These are phyloP conservation scores for Dinomys branickii DNA, from an alignment of 2,113 vertebrate genomes.

Conservation along the genomic window DNA sequence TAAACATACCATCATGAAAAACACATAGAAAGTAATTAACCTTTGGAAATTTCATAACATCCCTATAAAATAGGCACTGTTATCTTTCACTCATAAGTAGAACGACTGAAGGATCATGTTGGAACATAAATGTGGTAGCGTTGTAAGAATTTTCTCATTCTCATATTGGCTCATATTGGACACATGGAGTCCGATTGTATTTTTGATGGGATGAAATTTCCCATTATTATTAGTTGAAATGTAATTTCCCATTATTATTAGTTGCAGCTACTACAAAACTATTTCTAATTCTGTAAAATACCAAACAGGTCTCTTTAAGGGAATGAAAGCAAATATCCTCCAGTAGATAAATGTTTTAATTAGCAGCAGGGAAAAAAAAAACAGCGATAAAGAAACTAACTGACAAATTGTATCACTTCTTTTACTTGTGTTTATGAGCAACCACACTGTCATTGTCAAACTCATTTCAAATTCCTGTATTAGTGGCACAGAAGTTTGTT, in stretches of 20 bases:
- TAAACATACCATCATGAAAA: not conserved
- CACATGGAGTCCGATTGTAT: not conserved
- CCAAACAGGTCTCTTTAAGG: not conserved
- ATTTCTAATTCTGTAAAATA: conserved; percentile 18
- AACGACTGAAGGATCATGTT: not conserved
- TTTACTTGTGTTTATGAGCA: not conserved
- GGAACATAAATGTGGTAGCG: not conserved
- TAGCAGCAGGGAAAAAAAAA: not conserved
- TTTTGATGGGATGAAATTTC: conserved; percentile 41
- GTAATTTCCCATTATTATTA: not conserved
- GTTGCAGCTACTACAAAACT: not conserved
- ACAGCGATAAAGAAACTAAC: not conserved
- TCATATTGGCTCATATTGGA: too few relatives aligned
- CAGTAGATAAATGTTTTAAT: not conserved
- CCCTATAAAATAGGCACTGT: not conserved
- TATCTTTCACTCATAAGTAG: not conserved
- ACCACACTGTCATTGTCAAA: not conserved
- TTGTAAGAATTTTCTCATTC: not conserved
- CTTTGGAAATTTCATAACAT: not conserved
- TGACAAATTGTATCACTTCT: not conserved
- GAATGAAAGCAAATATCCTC: not conserved
- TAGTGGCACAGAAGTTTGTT: not conserved
- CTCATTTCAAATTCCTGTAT: not conserved
- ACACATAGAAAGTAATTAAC: not conserved
- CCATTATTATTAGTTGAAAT: conserved; percentile 9